Percentiles rank a stretch among this genome's conserved stretches.
These are phyloP conservation scores for Drosophila ironensis DNA, from an alignment of 1,140 invertebrate genomes.

Conservation along the genomic window DNA sequence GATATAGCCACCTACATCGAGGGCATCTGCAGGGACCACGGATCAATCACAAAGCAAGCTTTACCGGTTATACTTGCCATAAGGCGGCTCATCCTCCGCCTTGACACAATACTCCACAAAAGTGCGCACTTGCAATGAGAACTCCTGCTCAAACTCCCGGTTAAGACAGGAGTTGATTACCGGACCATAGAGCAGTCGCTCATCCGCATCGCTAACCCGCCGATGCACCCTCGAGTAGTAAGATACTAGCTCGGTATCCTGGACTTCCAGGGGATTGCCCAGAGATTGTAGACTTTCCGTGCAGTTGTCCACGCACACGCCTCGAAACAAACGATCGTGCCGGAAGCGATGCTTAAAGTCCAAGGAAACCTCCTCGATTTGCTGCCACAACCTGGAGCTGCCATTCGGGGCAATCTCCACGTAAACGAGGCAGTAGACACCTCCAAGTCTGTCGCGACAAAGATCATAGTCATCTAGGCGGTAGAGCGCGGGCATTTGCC, in stretches of 20 bases:
- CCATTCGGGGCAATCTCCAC: slow-evolving; percentile 75
- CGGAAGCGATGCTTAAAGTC: slow-evolving; percentile 83
- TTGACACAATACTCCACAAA: slow-evolving; percentile 69
- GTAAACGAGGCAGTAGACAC: slow-evolving; percentile 82
- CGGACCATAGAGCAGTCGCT: slow-evolving; percentile 42
- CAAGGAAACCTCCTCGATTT: slow-evolving; percentile 81
- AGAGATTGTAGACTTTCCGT: slow-evolving; percentile 8
- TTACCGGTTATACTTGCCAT: slow-evolving; percentile 32
- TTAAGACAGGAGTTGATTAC: slow-evolving; percentile 72
- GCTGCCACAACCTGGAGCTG: slow-evolving; percentile 79
- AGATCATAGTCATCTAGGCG: slow-evolving; percentile 82
- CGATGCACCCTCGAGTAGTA: slow-evolving; percentile 58
- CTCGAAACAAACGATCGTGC: slow-evolving; percentile 83
- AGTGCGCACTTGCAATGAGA: slow-evolving; percentile 42
- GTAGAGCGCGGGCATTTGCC: slow-evolving; percentile 82
- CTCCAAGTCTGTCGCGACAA: slow-evolving; percentile 69
- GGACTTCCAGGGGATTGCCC: slow-evolving; percentile 4
- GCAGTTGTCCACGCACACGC: slow-evolving; percentile 82
- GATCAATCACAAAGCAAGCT: neutral
- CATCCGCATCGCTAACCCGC: slow-evolving; percentile 34
- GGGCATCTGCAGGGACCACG: slow-evolving; percentile 19
- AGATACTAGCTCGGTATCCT: slow-evolving; percentile 36
- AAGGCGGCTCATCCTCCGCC: slow-evolving; percentile 20
- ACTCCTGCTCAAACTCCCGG: slow-evolving; percentile 45
- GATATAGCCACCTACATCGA: slow-evolving; percentile 37